Conservation (phyloP, 35 echinoderm and acorn worm genomes). For the Patiria miniata region DNA sequence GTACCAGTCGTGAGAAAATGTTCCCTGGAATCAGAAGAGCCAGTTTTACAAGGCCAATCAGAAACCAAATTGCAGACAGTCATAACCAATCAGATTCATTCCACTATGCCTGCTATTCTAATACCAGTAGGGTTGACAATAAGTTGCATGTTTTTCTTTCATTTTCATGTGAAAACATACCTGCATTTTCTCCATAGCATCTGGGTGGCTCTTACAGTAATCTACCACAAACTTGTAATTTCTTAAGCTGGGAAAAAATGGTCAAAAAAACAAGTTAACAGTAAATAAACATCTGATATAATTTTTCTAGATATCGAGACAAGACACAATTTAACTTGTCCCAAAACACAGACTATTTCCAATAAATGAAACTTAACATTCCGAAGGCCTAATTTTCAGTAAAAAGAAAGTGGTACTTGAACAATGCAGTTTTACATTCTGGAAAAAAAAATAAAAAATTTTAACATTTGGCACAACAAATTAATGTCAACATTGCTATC, state of each 20-base stretch:
- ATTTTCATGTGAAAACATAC: conserved; percentile 12
- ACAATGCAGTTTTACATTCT: too few species aligned
- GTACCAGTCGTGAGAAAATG: neutral
- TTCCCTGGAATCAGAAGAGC: neutral
- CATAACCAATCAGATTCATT: too few species aligned
- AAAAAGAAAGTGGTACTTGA: too few species aligned
- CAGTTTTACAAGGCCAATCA: too few species aligned
- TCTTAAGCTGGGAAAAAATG: conserved; percentile 46
- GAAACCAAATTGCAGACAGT: too few species aligned
- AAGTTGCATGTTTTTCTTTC: neutral
- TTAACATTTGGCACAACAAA: too few species aligned
- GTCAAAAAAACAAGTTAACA: neutral
- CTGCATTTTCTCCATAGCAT: conserved; percentile 46
- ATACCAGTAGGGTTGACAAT: neutral
- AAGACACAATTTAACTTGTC: too few species aligned
- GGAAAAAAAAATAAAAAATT: too few species aligned
- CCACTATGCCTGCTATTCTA: neutral
- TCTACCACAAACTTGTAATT: conserved; percentile 64
- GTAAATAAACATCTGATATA: neutral
- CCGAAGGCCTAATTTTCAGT: too few species aligned
- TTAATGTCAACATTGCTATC: too few species aligned
- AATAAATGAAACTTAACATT: too few species aligned
- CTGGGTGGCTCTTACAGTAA: conserved; percentile 70
- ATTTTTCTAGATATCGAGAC: neutral
- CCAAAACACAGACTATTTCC: too few species aligned